A percentile compares a stretch with the other conserved stretches of the same genome.
These are phyloP conservation scores for Chinchilla lanigera DNA, from an alignment of 2,113 vertebrate genomes.

Conservation along the genomic window DNA sequence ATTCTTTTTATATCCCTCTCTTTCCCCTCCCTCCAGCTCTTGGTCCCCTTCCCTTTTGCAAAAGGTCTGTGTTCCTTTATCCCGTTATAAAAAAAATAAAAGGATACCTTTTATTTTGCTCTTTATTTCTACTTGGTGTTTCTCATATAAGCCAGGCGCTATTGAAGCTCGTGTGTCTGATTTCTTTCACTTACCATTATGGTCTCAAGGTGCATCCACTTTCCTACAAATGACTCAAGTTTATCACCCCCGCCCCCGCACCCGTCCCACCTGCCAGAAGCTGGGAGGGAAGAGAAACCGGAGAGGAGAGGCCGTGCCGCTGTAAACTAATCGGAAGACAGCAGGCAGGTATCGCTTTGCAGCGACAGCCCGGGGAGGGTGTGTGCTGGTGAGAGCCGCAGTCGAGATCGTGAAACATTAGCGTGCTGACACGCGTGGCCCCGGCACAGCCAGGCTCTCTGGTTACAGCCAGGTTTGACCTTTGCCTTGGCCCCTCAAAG, in stretches of 20 bases:
- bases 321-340: slow-evolving; percentile 81
- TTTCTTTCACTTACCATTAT: neutral
- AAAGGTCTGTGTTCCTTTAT: neutral
- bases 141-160: neutral
- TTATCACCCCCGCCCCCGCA: neutral
- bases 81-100: too few relatives aligned
- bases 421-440: slow-evolving; percentile 76
- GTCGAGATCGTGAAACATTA: slow-evolving; percentile 78
- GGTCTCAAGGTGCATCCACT: neutral
- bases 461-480: slow-evolving; percentile 76
- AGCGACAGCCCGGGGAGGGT: slow-evolving; percentile 61
- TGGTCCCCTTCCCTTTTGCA: neutral
- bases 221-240: neutral
- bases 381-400: slow-evolving; percentile 74
- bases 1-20: neutral
- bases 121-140: neutral
- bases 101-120: neutral
- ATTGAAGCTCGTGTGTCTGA: neutral
- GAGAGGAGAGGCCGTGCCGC: slow-evolving; percentile 70
- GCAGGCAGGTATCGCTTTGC: slow-evolving; percentile 78
- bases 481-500: slow-evolving; percentile 35
- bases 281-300: slow-evolving; percentile 69
- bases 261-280: neutral
- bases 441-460: slow-evolving; percentile 68
- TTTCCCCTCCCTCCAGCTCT: neutral